These are phyloP conservation scores for Hypomecis punctinalis DNA, from an alignment of 2,888 invertebrate species.

Conservation along the genomic window DNA sequence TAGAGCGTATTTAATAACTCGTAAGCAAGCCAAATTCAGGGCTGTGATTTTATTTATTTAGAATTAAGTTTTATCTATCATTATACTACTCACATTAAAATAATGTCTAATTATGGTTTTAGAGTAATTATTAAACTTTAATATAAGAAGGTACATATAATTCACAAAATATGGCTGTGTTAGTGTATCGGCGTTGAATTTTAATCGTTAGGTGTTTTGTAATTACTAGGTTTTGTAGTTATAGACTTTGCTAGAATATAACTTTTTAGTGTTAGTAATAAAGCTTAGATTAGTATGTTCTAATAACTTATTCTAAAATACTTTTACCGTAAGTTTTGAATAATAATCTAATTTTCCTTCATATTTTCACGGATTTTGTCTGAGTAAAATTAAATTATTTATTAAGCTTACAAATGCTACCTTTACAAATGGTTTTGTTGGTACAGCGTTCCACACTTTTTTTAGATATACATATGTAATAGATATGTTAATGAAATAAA, in stretches of 20 bases:
- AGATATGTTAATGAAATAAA: no score
- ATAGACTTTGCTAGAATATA: conserved; percentile 28
- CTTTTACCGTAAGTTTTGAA: no score
- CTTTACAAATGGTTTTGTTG: no score
- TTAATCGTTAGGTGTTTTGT: conserved; percentile 40
- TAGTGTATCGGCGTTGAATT: conserved; percentile 47
- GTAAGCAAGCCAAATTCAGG: conserved; percentile 36
- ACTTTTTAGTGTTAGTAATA: not conserved
- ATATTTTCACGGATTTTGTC: no score
- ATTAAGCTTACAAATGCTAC: no score
- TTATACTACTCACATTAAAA: not conserved
- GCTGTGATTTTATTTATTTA: conserved; percentile 38
- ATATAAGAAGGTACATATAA: conserved; percentile 26
- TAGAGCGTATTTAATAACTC: not conserved
- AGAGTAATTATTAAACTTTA: not conserved
- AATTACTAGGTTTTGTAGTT: conserved; percentile 29
- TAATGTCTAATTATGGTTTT: not conserved
- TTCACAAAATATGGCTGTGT: conserved; percentile 68
- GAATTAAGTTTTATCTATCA: conserved; percentile 1
- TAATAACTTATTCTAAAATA: not conserved
- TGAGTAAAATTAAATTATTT: no score
- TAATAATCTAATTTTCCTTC: no score
- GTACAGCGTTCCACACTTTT: no score
- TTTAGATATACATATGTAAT: no score
- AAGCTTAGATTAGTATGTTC: conserved; percentile 10